These are phyloP conservation scores for Tachycineta bicolor DNA, from an alignment of 2,113 vertebrate genomes.

Conservation along the genomic window DNA sequence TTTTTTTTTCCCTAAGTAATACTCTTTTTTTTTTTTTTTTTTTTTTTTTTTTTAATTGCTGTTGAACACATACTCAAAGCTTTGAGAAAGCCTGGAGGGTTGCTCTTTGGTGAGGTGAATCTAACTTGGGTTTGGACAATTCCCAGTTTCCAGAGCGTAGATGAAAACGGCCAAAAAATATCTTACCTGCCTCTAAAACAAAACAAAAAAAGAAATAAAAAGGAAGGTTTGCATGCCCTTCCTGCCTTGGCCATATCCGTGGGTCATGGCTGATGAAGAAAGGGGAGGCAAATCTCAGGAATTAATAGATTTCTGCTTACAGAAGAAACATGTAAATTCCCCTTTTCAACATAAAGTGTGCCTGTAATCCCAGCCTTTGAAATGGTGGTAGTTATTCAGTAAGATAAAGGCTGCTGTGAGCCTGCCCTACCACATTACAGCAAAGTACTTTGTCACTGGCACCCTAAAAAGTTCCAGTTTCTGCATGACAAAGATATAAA, in stretches of 20 bases:
- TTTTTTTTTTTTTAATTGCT: neutral
- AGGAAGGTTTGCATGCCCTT: neutral
- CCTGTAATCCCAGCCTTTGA: slow-evolving; percentile 61
- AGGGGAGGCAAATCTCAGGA: neutral
- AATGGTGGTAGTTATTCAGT: slow-evolving; percentile 36
- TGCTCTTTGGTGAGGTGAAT: neutral
- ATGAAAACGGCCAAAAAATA: neutral
- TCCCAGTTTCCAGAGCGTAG: neutral
- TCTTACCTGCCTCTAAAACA: neutral
- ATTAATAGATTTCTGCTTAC: slow-evolving; percentile 29
- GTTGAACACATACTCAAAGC: neutral
- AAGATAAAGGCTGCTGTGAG: slow-evolving; percentile 59
- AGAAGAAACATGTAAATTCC: slow-evolving; percentile 48
- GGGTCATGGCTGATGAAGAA: neutral
- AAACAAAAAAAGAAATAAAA: neutral
- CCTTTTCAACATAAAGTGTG: slow-evolving; percentile 35
- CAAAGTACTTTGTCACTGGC: slow-evolving; percentile 45
- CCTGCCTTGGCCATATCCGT: neutral
- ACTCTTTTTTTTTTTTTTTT: neutral
- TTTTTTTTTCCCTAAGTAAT: neutral
- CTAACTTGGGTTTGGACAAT: neutral
- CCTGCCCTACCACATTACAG: slow-evolving; percentile 36
- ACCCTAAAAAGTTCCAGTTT: slow-evolving; percentile 56
- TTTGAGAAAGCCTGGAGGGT: neutral
- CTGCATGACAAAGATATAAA: slow-evolving; percentile 57